These are phyloP conservation scores for Colletes gigas DNA, from an alignment of 1,140 invertebrate genomes.

Conservation along the genomic window DNA sequence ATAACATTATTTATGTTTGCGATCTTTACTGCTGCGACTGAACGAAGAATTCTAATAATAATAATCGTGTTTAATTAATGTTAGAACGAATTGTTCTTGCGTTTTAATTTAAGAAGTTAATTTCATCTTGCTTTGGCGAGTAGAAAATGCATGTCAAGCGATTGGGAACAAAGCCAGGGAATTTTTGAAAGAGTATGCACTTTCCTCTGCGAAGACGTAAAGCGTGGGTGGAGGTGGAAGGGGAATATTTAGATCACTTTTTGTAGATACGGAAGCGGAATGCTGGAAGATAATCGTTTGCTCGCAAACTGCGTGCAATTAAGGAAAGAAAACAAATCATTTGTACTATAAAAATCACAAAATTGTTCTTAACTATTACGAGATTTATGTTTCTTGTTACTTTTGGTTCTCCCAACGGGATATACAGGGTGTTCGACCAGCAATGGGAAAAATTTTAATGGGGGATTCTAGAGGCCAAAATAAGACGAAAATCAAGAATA, in stretches of 20 bases:
- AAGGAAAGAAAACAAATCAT: too few species aligned
- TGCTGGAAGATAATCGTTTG: neutral
- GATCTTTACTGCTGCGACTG: too few species aligned
- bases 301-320: neutral
- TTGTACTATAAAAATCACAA: too few species aligned
- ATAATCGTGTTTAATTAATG: neutral
- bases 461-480: too few species aligned
- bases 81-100: neutral
- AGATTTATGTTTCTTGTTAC: too few species aligned
- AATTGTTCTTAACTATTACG: too few species aligned
- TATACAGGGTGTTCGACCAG: too few species aligned
- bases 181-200: neutral
- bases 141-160: constrained; percentile 24
- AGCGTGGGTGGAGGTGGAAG: neutral
- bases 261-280: neutral
- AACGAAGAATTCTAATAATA: too few species aligned
- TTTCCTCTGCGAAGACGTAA: neutral
- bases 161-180: neutral
- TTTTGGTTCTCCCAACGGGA: too few species aligned
- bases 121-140: neutral
- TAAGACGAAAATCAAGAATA: too few species aligned
- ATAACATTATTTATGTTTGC: too few species aligned
- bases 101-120: neutral
- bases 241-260: neutral
- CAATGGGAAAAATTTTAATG: too few species aligned